These are phyloP conservation scores for Polymixis flavicincta DNA, from an alignment of 2,888 invertebrate genomes.

Conservation along the genomic window DNA sequence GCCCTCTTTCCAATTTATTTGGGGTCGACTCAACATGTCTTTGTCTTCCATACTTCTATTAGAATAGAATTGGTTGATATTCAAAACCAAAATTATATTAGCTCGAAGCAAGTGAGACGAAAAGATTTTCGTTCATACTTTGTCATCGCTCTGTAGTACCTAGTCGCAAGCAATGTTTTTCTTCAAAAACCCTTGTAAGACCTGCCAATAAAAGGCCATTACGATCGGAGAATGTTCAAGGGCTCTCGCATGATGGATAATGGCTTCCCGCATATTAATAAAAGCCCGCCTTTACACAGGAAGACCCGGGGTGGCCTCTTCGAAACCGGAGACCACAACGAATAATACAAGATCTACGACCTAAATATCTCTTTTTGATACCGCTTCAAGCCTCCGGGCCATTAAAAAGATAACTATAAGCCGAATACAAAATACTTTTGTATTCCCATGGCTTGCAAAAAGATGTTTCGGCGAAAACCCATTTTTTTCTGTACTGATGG, in stretches of 20 bases:
- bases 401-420: conserved; percentile 58
- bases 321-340: conserved; percentile 40
- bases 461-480: conserved; percentile 49
- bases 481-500: conserved; percentile 48
- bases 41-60: background rate
- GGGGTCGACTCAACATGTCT: background rate
- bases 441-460: conserved; percentile 43
- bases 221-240: conserved; percentile 1
- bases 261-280: conserved; percentile 40
- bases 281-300: conserved; percentile 29
- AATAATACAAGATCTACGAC: conserved; percentile 40
- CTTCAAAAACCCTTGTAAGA: background rate
- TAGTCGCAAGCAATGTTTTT: background rate
- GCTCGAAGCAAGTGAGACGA: background rate
- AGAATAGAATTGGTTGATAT: background rate
- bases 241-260: conserved; percentile 8
- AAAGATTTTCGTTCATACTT: background rate
- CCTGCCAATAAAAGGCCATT: conserved; percentile 3
- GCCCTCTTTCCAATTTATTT: background rate
- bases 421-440: conserved; percentile 58
- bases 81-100: background rate
- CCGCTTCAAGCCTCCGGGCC: conserved; percentile 47
- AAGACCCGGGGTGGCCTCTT: conserved; percentile 49
- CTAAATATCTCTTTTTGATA: conserved; percentile 56
- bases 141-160: too few species aligned